Evolutionary conservation across 2,888 invertebrate species (phyloP).

Genomic region (Corbicula japonica): DNA sequence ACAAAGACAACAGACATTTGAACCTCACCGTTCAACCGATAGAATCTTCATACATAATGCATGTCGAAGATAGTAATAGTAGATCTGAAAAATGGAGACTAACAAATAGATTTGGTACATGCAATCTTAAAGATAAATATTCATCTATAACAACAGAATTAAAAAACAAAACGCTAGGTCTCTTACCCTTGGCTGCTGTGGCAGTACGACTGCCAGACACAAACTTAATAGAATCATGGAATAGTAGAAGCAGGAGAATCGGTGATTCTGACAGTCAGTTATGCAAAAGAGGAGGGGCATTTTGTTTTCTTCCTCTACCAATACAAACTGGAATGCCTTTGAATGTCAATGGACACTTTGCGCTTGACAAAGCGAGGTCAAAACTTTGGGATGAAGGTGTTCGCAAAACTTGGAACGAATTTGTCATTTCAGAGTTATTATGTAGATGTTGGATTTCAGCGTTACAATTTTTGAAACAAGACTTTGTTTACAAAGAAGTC

Average conservation of each 20-base stretch:
- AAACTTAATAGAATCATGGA: too few species aligned
- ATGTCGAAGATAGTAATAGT: slow-evolving; percentile 2
- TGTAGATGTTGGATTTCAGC: too few species aligned
- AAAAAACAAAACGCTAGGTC: neutral
- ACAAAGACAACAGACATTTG: slow-evolving; percentile 4
- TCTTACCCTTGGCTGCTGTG: neutral
- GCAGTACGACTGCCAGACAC: slow-evolving; percentile 52
- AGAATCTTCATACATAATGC: slow-evolving; percentile 32
- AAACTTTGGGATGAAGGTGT: slow-evolving; percentile 73
- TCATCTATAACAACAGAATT: neutral
- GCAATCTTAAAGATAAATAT: neutral
- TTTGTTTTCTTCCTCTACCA: slow-evolving; percentile 79
- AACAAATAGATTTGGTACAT: slow-evolving; percentile 73
- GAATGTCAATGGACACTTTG: slow-evolving; percentile 81
- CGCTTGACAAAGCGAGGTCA: slow-evolving; percentile 74
- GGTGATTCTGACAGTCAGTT: too few species aligned
- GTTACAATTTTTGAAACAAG: too few species aligned
- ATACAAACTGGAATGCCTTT: slow-evolving; percentile 77
- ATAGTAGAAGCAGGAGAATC: too few species aligned
- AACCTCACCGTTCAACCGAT: neutral
- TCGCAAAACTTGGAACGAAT: slow-evolving; percentile 4
- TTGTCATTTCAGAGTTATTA: too few species aligned
- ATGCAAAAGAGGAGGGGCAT: slow-evolving; percentile 44
- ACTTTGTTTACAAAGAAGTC: too few species aligned
- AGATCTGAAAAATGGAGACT: slow-evolving; percentile 67